Conservation (phyloP, 2,888 invertebrate species). For the Xestoiulus laeticollis region DNA sequence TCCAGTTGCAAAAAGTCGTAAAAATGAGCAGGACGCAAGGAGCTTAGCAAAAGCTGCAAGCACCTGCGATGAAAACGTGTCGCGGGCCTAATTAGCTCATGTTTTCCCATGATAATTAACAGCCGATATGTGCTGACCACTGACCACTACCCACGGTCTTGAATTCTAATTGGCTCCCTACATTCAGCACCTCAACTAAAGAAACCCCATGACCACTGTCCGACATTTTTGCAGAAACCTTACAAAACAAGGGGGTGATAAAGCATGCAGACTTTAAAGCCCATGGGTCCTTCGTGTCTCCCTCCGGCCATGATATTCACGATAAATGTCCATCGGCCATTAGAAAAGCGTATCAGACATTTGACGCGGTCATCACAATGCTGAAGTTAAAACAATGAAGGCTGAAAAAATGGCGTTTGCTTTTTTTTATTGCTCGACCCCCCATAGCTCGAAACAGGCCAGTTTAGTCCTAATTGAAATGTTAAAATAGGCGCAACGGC, state of each 20-base stretch:
- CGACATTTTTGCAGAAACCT: too few species aligned
- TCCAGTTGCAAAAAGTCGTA: not conserved
- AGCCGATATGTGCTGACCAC: slow-evolving; percentile 3
- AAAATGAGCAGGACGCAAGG: too few species aligned
- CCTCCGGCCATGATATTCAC: too few species aligned
- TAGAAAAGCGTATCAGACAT: not conserved
- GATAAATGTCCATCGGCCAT: too few species aligned
- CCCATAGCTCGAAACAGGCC: not conserved
- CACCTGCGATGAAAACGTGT: slow-evolving; percentile 18
- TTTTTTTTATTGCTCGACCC: slow-evolving; percentile 10
- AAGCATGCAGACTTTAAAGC: too few species aligned
- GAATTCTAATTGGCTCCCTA: slow-evolving; percentile 10
- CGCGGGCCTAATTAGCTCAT: slow-evolving; percentile 1
- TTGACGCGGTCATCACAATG: not conserved
- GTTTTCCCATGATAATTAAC: not conserved
- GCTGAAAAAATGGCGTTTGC: not conserved
- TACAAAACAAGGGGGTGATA: too few species aligned
- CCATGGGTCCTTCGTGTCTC: too few species aligned
- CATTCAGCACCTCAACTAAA: not conserved
- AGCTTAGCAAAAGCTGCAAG: not conserved
- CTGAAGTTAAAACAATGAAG: not conserved
- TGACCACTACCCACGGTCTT: slow-evolving; percentile 19
- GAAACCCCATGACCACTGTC: too few species aligned
- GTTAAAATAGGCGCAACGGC: slow-evolving; percentile 36
- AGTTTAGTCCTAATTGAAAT: slow-evolving; percentile 22